These are phyloP conservation scores for honey bee (Apis mellifera) DNA, from an alignment of 1,140 invertebrate species.

Conservation along the genomic window Amel_HAv3.1 CM009944.2:4064501-4065000, in stretches of 20 bases:
- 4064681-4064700: not conserved
- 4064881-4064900: conserved; percentile 31
- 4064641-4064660: not conserved
- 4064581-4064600: not conserved
- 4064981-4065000: not conserved
- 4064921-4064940: not conserved
- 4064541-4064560: not conserved
- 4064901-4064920: conserved; percentile 54
- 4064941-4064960: conserved; percentile 17
- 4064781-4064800: conserved; percentile 37
- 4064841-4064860: conserved; percentile 48
- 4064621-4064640: not conserved
- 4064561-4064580: not conserved
- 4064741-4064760: conserved; percentile 12
- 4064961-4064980: not conserved
- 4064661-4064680: conserved; percentile 1
- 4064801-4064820: conserved; percentile 42
- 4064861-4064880: conserved; percentile 52
- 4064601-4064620: not conserved
- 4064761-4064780: conserved; percentile 44
- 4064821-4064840: conserved; percentile 48
- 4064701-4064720: conserved; percentile 38
- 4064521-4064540: too few species aligned
- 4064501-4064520: too few species aligned
- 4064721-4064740: conserved; percentile 36